Evolutionary conservation across 2,797 vertebrate species (phyloP).

Genomic region (Alcedo quadribrachys): DNA sequence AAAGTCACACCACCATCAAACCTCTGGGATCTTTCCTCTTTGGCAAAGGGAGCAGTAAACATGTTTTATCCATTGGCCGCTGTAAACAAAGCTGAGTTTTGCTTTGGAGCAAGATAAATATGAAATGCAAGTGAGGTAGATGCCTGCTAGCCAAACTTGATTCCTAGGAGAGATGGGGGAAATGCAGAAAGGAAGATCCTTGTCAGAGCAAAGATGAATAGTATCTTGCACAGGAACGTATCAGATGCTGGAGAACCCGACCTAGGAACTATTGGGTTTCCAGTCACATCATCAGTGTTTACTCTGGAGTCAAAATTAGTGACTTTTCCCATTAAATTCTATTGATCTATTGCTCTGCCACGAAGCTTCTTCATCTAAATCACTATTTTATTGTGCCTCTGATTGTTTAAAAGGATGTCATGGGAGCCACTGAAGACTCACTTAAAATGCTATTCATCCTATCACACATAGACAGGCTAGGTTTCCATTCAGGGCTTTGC

Average conservation of each 20-base stretch:
- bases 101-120: neutral
- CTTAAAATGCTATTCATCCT: slow-evolving; percentile 13
- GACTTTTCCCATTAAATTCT: slow-evolving; percentile 43
- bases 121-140: neutral
- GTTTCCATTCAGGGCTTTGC: neutral
- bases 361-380: slow-evolving; percentile 53
- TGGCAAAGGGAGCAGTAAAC: neutral
- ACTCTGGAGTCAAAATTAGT: slow-evolving; percentile 56
- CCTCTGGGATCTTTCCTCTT: neutral
- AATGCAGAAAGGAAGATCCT: slow-evolving; percentile 27
- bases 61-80: neutral
- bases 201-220: slow-evolving; percentile 36
- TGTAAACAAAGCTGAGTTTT: neutral
- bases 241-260: slow-evolving; percentile 8
- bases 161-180: neutral
- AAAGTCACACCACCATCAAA: neutral
- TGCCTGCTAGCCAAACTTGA: neutral
- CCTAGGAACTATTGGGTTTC: slow-evolving; percentile 33
- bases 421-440: slow-evolving; percentile 49
- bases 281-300: slow-evolving; percentile 57
- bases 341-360: slow-evolving; percentile 46
- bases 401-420: slow-evolving; percentile 48
- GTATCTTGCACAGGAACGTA: neutral
- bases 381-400: neutral
- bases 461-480: neutral